phyloP scores from a whole-genome alignment of 1,140 invertebrate genomes.

The Ips typographus region DNA sequence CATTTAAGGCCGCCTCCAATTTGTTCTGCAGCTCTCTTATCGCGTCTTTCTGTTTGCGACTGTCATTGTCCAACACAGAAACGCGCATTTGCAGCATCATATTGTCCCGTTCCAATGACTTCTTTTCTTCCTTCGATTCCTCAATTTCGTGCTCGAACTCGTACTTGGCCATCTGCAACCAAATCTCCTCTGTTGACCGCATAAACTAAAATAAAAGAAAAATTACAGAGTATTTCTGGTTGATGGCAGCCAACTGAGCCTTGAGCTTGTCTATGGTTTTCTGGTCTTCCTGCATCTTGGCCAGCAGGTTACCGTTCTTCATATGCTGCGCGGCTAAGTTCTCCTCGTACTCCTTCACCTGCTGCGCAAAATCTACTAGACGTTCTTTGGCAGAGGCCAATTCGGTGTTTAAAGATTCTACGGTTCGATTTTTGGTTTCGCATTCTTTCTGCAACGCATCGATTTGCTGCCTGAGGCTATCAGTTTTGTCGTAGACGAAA shows the following conservation, averaged over 20 bases:
- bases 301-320: constrained; percentile 21
- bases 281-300: constrained; percentile 34
- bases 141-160: constrained; percentile 35
- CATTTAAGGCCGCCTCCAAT: constrained; percentile 39
- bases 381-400: constrained; percentile 36
- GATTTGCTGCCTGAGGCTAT: constrained; percentile 29
- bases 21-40: constrained; percentile 39
- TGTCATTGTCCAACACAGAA: constrained; percentile 39
- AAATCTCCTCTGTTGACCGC: neutral
- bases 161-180: constrained; percentile 17
- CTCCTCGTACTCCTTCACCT: constrained; percentile 38
- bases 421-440: constrained; percentile 30
- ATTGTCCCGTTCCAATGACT: constrained; percentile 31
- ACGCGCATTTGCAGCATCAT: constrained; percentile 39
- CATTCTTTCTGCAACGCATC: constrained; percentile 33
- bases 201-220: neutral
- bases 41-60: constrained; percentile 40
- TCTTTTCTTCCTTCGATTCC: constrained; percentile 17
- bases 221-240: constrained; percentile 17
- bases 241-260: constrained; percentile 19
- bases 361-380: constrained; percentile 22
- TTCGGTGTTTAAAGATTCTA: constrained; percentile 46
- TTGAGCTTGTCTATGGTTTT: constrained; percentile 45
- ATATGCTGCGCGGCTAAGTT: constrained; percentile 19
- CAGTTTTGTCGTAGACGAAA: constrained; percentile 35